Evolutionary conservation across 2,797 vertebrate species (phyloP).

Genomic region (Fringilla coelebs): DNA sequence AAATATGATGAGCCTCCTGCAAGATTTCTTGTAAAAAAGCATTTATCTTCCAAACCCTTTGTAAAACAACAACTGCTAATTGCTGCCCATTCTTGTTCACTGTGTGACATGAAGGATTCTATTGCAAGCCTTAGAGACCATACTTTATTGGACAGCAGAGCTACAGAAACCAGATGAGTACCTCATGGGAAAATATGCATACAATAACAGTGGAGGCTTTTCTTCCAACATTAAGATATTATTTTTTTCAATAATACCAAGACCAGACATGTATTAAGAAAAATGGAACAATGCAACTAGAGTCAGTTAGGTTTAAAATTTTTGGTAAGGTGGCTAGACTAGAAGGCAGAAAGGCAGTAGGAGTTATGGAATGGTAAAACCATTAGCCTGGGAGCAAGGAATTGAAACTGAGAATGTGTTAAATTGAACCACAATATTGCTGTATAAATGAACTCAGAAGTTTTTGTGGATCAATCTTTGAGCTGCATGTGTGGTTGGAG

Average conservation of each 20-base stretch:
- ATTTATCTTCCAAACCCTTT: too few species aligned
- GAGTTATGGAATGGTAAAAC: background rate
- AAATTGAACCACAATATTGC: background rate
- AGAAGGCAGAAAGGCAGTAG: background rate
- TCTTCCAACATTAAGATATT: background rate
- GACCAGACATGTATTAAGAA: background rate
- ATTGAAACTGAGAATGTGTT: background rate
- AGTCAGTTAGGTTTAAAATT: background rate
- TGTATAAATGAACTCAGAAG: background rate
- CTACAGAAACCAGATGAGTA: background rate
- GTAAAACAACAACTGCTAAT: background rate
- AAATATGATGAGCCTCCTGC: background rate
- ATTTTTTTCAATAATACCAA: background rate
- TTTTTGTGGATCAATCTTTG: background rate
- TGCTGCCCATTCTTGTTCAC: background rate
- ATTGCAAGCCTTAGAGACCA: background rate
- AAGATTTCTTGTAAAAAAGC: background rate
- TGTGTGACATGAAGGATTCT: background rate
- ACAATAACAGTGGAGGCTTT: background rate
- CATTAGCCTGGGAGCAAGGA: background rate
- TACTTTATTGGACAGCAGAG: background rate
- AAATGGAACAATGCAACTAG: background rate
- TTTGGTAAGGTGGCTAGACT: background rate
- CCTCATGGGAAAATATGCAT: background rate
- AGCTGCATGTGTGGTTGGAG: background rate